Percentiles rank a stretch among this genome's conserved stretches.
Conservation (phyloP, 1,140 invertebrate genomes). For the Pissodes strobi region DNA sequence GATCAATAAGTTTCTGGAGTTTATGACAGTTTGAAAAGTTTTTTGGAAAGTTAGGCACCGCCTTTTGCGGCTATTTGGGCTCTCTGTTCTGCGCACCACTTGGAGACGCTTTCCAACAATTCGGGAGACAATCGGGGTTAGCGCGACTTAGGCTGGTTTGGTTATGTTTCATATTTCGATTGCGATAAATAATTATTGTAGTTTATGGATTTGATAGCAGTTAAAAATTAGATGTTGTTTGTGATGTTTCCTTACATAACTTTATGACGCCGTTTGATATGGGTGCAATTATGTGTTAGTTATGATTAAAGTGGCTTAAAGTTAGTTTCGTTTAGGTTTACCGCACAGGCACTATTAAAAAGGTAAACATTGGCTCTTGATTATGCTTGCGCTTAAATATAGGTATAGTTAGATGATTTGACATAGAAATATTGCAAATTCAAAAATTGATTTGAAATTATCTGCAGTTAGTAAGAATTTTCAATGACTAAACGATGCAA, state of each 20-base stretch:
- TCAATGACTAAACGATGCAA: no score
- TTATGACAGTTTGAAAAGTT: slow-evolving; percentile 53
- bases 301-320: background rate
- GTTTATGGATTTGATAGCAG: no score
- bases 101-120: slow-evolving; percentile 32
- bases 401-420: no score
- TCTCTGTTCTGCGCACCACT: slow-evolving; percentile 47
- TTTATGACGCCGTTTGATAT: background rate
- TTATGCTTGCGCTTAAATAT: no score
- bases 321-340: background rate
- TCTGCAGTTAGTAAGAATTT: no score
- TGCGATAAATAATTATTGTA: background rate
- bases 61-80: slow-evolving; percentile 42
- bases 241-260: background rate
- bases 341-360: background rate
- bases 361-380: no score
- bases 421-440: no score
- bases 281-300: background rate
- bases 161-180: slow-evolving; percentile 7
- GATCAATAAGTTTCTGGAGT: slow-evolving; percentile 42
- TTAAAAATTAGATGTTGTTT: background rate
- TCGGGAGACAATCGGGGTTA: slow-evolving; percentile 32
- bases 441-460: no score
- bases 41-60: slow-evolving; percentile 48
- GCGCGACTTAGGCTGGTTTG: slow-evolving; percentile 23